Conservation (phyloP, 2,113 vertebrate species). For the Ceratotherium simum region DNA sequence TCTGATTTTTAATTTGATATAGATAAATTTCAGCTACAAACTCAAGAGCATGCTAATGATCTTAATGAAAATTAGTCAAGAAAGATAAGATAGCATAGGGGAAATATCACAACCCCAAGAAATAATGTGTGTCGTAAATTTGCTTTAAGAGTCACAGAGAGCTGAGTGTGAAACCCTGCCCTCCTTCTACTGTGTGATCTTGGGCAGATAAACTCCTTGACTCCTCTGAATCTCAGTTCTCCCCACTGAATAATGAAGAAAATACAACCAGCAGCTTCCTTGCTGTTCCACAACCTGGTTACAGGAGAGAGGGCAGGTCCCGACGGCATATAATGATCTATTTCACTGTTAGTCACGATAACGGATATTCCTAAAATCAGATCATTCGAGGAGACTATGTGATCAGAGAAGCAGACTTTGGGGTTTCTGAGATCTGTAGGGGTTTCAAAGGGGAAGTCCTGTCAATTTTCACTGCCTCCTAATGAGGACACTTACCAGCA, state of each 20-base stretch:
- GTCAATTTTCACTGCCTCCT: not conserved
- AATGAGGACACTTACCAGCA: no score
- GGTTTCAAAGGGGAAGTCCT: not conserved
- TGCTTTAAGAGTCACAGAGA: not conserved
- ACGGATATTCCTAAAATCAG: not conserved
- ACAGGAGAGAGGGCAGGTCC: no score
- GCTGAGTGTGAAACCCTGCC: not conserved
- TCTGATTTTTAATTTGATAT: not conserved
- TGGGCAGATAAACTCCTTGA: not conserved
- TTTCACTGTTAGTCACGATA: accelerated
- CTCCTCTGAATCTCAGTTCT: accelerated
- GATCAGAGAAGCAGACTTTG: not conserved
- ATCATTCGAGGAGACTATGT: accelerated
- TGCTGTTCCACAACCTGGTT: accelerated
- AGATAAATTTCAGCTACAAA: not conserved
- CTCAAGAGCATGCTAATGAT: not conserved
- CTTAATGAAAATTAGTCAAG: not conserved
- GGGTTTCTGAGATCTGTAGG: not conserved
- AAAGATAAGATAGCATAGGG: not conserved
- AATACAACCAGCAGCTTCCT: not conserved
- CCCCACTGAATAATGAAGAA: not conserved
- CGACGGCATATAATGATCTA: accelerated
- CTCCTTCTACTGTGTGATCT: not conserved
- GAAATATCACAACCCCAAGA: not conserved
- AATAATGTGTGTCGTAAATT: accelerated